phyloP scores from a whole-genome alignment of 2,113 vertebrate species.

The Nothobranchius kuhntae region DNA sequence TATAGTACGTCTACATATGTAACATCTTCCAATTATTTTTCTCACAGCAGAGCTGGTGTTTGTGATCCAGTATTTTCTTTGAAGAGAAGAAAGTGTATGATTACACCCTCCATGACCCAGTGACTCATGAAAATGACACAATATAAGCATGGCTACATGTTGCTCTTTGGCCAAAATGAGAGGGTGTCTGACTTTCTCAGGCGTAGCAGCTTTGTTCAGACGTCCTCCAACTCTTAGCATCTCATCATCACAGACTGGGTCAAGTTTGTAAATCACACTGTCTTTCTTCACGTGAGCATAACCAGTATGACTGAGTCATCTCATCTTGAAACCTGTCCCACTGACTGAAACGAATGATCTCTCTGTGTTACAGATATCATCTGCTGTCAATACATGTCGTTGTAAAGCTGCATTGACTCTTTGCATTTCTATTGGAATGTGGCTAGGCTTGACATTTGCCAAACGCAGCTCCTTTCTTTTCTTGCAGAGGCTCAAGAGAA shows the following conservation, averaged over 20 bases:
- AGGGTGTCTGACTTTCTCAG: background rate
- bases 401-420: background rate
- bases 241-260: background rate
- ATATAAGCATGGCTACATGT: background rate
- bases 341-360: background rate
- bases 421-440: background rate
- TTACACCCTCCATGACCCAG: background rate
- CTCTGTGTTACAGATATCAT: background rate
- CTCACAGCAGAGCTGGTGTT: background rate
- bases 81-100: too few species aligned
- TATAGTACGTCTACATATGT: background rate
- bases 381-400: background rate
- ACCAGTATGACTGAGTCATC: background rate
- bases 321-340: background rate
- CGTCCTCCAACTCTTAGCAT: background rate
- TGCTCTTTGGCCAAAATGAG: background rate
- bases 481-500: too few species aligned
- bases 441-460: background rate
- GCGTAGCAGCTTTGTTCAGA: background rate
- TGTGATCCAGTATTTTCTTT: background rate
- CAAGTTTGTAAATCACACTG: background rate
- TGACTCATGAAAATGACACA: background rate
- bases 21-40: background rate
- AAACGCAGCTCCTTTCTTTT: too few species aligned
- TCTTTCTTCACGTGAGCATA: background rate